These are phyloP conservation scores for Marasmarcha lunaedactyla DNA, from an alignment of 2,888 invertebrate genomes.

Conservation along the genomic window DNA sequence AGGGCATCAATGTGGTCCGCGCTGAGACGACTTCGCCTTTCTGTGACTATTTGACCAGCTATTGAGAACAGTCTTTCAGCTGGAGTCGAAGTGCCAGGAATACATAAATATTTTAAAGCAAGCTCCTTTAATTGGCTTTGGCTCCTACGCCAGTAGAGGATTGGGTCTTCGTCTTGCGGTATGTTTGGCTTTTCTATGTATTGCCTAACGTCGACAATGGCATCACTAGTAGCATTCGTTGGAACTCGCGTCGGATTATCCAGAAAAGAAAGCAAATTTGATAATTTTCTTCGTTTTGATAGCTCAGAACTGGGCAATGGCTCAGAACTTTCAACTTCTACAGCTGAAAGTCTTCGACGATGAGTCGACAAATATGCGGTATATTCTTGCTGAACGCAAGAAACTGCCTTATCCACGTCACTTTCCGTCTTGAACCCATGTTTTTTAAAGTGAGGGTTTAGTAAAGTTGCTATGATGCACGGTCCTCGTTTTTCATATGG, in stretches of 20 bases:
- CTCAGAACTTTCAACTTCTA: not conserved
- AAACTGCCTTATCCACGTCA: conserved; percentile 10
- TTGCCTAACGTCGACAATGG: conserved; percentile 10
- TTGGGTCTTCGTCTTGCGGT: conserved; percentile 2
- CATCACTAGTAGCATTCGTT: conserved; percentile 9
- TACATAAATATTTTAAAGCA: conserved; percentile 5
- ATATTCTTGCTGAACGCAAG: not conserved
- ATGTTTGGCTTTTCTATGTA: conserved; percentile 8
- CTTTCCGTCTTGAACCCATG: conserved; percentile 10
- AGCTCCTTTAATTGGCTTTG: conserved; percentile 8
- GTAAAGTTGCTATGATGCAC: conserved; percentile 12
- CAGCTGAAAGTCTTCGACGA: not conserved
- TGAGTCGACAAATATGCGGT: not conserved
- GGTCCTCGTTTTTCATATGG: conserved; percentile 11
- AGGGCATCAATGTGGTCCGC: not conserved
- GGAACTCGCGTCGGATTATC: not conserved
- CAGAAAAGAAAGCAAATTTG: not conserved
- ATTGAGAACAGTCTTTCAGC: conserved; percentile 6
- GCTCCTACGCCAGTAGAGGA: conserved; percentile 8
- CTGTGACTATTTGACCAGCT: conserved; percentile 4
- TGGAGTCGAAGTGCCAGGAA: conserved; percentile 6
- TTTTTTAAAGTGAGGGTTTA: conserved; percentile 14
- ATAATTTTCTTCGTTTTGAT: not conserved
- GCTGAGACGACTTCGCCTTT: not conserved
- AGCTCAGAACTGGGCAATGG: not conserved